These are phyloP conservation scores for Agrenia bidenticulata DNA, from an alignment of 2,888 invertebrate species.

Conservation along the genomic window DNA sequence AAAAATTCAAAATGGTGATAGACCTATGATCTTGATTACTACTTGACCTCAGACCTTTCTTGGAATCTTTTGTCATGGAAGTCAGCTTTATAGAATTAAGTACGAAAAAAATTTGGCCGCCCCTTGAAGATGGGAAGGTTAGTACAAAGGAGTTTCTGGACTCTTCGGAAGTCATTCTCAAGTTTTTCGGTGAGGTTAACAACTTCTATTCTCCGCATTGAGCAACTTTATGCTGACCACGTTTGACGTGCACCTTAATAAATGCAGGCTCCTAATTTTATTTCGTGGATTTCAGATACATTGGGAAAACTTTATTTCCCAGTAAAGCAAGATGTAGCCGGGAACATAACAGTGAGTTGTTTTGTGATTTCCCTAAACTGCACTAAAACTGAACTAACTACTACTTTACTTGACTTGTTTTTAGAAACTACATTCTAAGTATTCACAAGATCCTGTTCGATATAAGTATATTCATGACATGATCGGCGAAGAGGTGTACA, in stretches of 20 bases:
- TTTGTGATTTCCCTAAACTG: neutral
- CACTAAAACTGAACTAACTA: no score
- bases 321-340: constrained; percentile 7
- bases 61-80: neutral
- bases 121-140: constrained; percentile 6
- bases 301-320: constrained; percentile 12
- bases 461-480: constrained; percentile 14
- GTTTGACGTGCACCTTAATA: no score
- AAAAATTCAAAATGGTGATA: no score
- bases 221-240: neutral
- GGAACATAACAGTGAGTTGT: constrained; percentile 3
- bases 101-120: neutral
- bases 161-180: constrained; percentile 4
- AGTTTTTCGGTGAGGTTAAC: constrained; percentile 10
- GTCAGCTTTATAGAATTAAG: constrained; percentile 7
- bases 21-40: no score
- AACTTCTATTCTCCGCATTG: neutral
- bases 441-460: neutral
- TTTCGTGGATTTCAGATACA: no score
- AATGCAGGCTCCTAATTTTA: no score
- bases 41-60: no score
- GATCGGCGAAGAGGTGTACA: neutral
- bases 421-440: constrained; percentile 7
- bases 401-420: no score
- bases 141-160: constrained; percentile 11